These are phyloP conservation scores for Eidolon dupreanum DNA, from an alignment of 2,797 vertebrate species.

Conservation along the genomic window DNA sequence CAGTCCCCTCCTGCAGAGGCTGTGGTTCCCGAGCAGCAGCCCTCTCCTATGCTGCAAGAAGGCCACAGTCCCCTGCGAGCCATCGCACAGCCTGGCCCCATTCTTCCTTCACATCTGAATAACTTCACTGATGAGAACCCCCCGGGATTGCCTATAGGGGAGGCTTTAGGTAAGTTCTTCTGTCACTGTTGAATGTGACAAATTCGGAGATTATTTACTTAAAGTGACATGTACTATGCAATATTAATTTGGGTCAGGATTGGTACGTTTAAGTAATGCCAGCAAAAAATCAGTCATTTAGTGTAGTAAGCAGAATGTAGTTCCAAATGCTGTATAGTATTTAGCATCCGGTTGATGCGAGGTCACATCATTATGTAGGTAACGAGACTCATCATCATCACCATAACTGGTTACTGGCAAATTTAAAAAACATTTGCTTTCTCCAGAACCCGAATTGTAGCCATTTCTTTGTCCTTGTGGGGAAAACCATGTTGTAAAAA, in stretches of 20 bases:
- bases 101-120: conserved; percentile 92
- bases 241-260: conserved; percentile 66
- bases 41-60: conserved; percentile 87
- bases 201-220: conserved; percentile 71
- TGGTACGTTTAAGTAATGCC: conserved; percentile 68
- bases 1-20: conserved; percentile 94
- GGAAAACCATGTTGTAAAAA: conserved; percentile 63
- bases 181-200: conserved; percentile 63
- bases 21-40: conserved; percentile 86
- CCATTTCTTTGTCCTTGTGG: conserved; percentile 9
- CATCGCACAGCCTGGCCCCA: conserved; percentile 88
- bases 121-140: conserved; percentile 94
- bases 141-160: conserved; percentile 90
- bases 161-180: conserved; percentile 91
- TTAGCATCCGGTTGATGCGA: conserved; percentile 58
- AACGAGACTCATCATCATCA: background rate
- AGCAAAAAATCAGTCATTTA: conserved; percentile 67
- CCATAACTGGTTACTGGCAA: conserved; percentile 29
- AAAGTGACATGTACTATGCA: conserved; percentile 57
- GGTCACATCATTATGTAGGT: background rate
- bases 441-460: background rate
- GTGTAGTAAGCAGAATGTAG: conserved; percentile 64
- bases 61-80: conserved; percentile 90
- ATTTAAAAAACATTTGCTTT: background rate
- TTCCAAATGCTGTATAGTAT: conserved; percentile 68